Conservation (phyloP, 2,888 invertebrate genomes). For the Tetrapedia diversipes region DNA sequence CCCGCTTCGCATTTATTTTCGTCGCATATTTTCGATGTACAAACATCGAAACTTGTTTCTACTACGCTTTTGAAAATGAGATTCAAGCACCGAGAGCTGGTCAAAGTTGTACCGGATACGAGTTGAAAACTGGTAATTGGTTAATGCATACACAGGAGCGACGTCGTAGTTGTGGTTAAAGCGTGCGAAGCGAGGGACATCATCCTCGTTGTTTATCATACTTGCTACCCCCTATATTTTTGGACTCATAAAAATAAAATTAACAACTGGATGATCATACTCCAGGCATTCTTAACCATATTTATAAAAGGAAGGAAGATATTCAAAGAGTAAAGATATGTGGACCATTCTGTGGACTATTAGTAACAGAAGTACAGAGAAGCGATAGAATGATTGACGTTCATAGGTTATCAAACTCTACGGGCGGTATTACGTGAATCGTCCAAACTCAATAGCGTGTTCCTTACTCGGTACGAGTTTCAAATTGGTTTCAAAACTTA, state of each 20-base stretch:
- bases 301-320: too few relatives aligned
- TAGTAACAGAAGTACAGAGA: conserved; percentile 8
- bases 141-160: not conserved
- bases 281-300: too few relatives aligned
- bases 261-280: too few relatives aligned
- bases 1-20: conserved; percentile 56
- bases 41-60: conserved; percentile 50
- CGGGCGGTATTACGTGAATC: conserved; percentile 38
- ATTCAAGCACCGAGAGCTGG: conserved; percentile 37
- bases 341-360: not conserved
- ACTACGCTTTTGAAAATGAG: conserved; percentile 49
- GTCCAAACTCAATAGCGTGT: conserved; percentile 48
- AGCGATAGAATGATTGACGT: conserved; percentile 6
- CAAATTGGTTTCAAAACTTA: conserved; percentile 50
- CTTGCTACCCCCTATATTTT: not conserved
- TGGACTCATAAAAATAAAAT: not conserved
- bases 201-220: not conserved
- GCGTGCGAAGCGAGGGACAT: not conserved
- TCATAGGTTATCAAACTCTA: conserved; percentile 4
- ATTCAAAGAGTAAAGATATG: not conserved
- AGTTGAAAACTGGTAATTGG: conserved; percentile 32
- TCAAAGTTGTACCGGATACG: conserved; percentile 12
- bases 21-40: conserved; percentile 60
- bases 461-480: conserved; percentile 37
- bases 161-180: not conserved